phyloP scores from a whole-genome alignment of 2,113 vertebrate genomes.

The Halcyon malimbica region DNA sequence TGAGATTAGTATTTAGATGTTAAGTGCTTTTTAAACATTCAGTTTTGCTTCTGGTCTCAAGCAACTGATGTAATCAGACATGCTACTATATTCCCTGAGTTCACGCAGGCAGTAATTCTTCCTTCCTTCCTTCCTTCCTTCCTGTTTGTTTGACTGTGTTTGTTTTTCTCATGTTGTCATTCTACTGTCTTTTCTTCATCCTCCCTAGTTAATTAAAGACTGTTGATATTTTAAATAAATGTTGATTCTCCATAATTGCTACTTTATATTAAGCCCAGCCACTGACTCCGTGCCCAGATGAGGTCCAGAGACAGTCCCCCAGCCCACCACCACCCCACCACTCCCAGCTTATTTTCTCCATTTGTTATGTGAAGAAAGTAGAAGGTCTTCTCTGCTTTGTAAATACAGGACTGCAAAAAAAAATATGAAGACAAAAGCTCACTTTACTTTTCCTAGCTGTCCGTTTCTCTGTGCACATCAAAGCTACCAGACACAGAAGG shows the following conservation, averaged over 20 bases:
- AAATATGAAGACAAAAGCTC: neutral
- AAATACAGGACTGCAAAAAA: neutral
- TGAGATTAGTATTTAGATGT: neutral
- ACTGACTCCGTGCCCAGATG: neutral
- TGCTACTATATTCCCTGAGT: neutral
- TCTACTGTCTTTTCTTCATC: neutral
- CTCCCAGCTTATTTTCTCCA: neutral
- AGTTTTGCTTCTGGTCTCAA: neutral
- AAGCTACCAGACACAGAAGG: neutral
- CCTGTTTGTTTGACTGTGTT: neutral
- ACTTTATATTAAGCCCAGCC: neutral
- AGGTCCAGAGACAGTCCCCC: neutral
- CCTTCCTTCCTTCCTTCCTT: neutral
- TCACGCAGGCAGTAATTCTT: neutral
- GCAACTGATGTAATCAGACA: neutral
- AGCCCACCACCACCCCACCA: too few relatives aligned
- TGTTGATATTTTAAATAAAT: neutral
- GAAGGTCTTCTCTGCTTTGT: neutral
- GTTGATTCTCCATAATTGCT: neutral
- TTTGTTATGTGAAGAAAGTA: neutral
- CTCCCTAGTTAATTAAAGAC: neutral
- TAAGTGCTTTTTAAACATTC: neutral
- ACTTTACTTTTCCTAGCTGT: neutral
- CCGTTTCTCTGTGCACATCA: neutral
- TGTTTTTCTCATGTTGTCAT: neutral